Percentiles rank a stretch among this genome's conserved stretches.
phyloP scores from a whole-genome alignment of 2,888 invertebrate species.

The Agonum fuliginosum region DNA sequence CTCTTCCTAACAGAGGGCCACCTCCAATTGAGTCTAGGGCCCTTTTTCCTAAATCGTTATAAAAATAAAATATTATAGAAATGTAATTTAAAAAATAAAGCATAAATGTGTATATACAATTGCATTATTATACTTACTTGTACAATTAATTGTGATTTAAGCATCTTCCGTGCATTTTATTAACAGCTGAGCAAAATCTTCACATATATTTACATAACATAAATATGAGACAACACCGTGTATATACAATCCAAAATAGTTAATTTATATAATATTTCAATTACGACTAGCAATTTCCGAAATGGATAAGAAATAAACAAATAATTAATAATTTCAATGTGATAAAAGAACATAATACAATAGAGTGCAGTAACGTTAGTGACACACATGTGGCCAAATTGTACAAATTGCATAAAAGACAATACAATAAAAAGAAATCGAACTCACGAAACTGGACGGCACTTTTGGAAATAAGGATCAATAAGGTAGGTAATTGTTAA shows the following conservation, averaged over 20 bases:
- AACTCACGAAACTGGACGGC: no score
- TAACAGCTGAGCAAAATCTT: neutral
- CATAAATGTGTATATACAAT: neutral
- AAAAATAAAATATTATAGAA: neutral
- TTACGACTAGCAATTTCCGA: no score
- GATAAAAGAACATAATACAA: neutral
- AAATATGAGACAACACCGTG: no score
- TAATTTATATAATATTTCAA: no score
- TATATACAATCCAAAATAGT: no score
- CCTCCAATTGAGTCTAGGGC: slow-evolving; percentile 62
- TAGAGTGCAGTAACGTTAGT: neutral
- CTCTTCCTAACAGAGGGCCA: slow-evolving; percentile 62
- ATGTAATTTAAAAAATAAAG: slow-evolving; percentile 1
- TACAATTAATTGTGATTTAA: slow-evolving; percentile 6
- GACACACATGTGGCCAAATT: neutral
- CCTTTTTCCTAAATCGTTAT: slow-evolving; percentile 29
- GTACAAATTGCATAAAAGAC: neutral
- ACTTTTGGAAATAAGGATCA: no score
- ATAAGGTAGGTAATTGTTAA: no score
- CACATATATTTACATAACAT: neutral
- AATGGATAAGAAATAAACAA: neutral
- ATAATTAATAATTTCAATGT: neutral
- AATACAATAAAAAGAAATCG: neutral
- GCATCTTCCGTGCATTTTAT: neutral
- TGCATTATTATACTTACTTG: slow-evolving; percentile 27